Conservation (phyloP, 2,888 invertebrate genomes). For the Drosophila lacicola region DNA sequence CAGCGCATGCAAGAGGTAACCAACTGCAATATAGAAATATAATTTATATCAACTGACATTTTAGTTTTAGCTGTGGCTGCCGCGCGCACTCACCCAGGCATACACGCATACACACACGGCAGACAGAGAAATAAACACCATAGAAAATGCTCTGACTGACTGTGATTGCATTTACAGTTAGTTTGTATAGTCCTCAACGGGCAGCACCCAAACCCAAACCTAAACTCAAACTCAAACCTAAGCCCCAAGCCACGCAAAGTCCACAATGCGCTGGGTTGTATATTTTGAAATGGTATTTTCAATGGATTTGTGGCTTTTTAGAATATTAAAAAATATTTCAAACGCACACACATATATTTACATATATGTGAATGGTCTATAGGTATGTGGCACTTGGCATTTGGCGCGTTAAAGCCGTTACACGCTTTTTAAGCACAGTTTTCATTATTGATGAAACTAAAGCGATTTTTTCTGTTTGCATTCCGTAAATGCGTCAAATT, state of each 20-base stretch:
- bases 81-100: constrained; percentile 4
- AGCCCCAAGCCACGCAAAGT: constrained; percentile 8
- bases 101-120: constrained; percentile 25
- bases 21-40: constrained; percentile 64
- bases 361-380: constrained; percentile 6
- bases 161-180: constrained; percentile 66
- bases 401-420: constrained; percentile 59
- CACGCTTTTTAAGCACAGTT: constrained; percentile 73
- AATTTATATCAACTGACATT: constrained; percentile 70
- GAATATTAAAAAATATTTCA: constrained; percentile 72
- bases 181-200: constrained; percentile 41
- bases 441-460: constrained; percentile 76
- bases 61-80: constrained; percentile 53
- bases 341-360: constrained; percentile 13
- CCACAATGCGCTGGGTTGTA: constrained; percentile 36
- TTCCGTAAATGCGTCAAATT: constrained; percentile 47
- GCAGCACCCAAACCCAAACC: neutral
- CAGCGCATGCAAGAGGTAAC: constrained; percentile 34
- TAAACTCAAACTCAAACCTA: constrained; percentile 5
- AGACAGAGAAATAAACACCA: constrained; percentile 40
- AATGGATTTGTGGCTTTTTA: constrained; percentile 74
- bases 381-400: constrained; percentile 42
- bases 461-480: constrained; percentile 42
- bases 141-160: constrained; percentile 43
- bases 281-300: constrained; percentile 55